phyloP scores from a whole-genome alignment of 2,888 invertebrate species.

The Pseudolycoriella hygida region DNA sequence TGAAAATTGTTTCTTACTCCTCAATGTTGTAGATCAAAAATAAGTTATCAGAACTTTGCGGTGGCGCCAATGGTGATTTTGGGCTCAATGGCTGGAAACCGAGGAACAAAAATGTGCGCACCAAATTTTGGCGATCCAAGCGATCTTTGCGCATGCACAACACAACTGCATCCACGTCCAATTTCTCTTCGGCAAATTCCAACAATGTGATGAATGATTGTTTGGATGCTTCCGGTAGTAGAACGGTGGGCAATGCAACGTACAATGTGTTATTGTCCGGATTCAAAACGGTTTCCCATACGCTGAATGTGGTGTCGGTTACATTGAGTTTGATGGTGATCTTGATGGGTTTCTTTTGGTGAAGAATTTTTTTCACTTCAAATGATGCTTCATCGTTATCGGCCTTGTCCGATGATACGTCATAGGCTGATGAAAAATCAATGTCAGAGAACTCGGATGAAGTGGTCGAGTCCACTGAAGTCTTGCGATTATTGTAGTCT shows the following conservation, averaged over 20 bases:
- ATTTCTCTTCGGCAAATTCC: slow-evolving; percentile 89
- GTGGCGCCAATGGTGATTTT: slow-evolving; percentile 56
- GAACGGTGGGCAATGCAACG: slow-evolving; percentile 71
- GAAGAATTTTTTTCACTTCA: slow-evolving; percentile 41
- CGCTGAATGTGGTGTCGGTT: slow-evolving; percentile 57
- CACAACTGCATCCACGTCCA: slow-evolving; percentile 61
- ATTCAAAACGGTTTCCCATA: slow-evolving; percentile 59
- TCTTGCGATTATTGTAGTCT: slow-evolving; percentile 23
- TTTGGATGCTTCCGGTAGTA: slow-evolving; percentile 82
- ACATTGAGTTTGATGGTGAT: slow-evolving; percentile 61
- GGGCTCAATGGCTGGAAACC: slow-evolving; percentile 82
- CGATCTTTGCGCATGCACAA: slow-evolving; percentile 69
- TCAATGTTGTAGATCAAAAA: slow-evolving; percentile 6
- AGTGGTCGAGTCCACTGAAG: slow-evolving; percentile 28
- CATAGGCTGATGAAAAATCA: slow-evolving; percentile 18
- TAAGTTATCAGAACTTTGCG: slow-evolving; percentile 15
- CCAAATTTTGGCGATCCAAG: slow-evolving; percentile 65
- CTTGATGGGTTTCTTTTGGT: slow-evolving; percentile 48
- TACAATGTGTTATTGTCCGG: slow-evolving; percentile 53
- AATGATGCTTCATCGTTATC: slow-evolving; percentile 9
- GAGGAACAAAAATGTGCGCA: slow-evolving; percentile 93
- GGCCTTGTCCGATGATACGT: slow-evolving; percentile 18
- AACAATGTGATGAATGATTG: slow-evolving; percentile 86
- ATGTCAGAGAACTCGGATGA: slow-evolving; percentile 25
- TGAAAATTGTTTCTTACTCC: not conserved